These are phyloP conservation scores for Geophilus truncorum DNA, from an alignment of 2,888 invertebrate genomes.

Conservation along the genomic window DNA sequence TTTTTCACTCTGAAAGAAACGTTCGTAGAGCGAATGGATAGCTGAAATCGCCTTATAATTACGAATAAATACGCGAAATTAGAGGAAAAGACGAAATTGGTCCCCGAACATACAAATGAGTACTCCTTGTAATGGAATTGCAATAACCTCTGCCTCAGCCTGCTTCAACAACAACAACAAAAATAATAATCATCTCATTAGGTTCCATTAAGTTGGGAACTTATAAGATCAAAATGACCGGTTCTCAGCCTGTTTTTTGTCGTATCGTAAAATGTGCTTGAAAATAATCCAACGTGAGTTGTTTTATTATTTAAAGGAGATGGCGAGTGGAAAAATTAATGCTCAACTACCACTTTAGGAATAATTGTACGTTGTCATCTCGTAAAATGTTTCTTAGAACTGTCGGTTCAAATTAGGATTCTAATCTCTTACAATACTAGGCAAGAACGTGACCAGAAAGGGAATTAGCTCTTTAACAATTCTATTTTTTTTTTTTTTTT, in stretches of 20 bases:
- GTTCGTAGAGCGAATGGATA: too few relatives aligned
- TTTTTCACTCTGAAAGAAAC: not conserved
- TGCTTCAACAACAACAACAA: not conserved
- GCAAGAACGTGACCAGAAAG: not conserved
- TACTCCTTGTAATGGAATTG: not conserved
- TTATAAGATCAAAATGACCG: not conserved
- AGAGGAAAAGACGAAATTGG: not conserved
- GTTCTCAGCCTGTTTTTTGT: too few relatives aligned
- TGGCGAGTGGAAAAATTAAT: too few relatives aligned
- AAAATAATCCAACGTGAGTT: too few relatives aligned
- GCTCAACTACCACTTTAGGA: too few relatives aligned
- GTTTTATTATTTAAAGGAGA: too few relatives aligned
- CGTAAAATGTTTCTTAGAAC: too few relatives aligned
- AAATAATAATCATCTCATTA: not conserved
- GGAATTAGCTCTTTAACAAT: too few relatives aligned
- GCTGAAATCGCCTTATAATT: not conserved
- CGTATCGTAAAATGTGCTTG: too few relatives aligned
- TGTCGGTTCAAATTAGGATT: not conserved
- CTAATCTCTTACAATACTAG: not conserved
- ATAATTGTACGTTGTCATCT: too few relatives aligned
- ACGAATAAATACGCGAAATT: not conserved
- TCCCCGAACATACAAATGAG: not conserved
- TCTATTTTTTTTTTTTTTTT: constrained; percentile 2
- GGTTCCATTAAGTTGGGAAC: not conserved
- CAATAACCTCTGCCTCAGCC: not conserved